Base-by-base conservation (phyloP, 35 echinoderm and acorn worm species). In the Apostichopus japonicus region DNA sequence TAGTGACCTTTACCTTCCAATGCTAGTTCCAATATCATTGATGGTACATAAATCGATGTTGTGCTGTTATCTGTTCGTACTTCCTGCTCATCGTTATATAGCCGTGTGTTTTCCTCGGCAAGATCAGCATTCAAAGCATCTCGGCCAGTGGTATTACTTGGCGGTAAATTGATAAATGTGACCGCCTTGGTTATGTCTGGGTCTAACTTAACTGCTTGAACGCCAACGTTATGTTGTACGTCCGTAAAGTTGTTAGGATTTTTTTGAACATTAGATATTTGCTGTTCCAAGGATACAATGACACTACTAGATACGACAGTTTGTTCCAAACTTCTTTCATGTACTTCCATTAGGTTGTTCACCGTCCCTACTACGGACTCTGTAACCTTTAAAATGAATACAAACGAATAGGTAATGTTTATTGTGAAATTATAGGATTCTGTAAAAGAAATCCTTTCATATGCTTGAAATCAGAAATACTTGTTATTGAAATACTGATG, bases 241-340 rank as follows among this genome's bases (percentile, higher is more conserved):
- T 65, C 86, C 22, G 86, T 87, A 71, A 65, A 87, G 24, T 87
- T 87, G 19, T 87, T 58, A 24, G 86, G 86, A 51, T 24, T 87
- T 87, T 87, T 44, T 17, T 87, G 86, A n/a, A 87, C 86, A 44
- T 87, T 87, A 6, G 86, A 24, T 25, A 87, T n/a, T 71, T 87
- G 86, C 16, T 87, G 54, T 25, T 87, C 86, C 4, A 87, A 23
- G 16, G 57, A 65, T 22, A 5, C 23, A 65, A 87, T 58, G 16
- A 61, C 54, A n/a, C 86, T 87, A 25, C 15, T 71, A 22, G 19
- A 21, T 13, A 1, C 16, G 8, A 65, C 58, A 24, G 56, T 63
- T 10, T 87, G 1, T 14, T 61, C 56, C 19, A 87, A 24, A 7
- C 13, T 51, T 8, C 65, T 58, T 87, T 87, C 57, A 8, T 24